phyloP scores from a whole-genome alignment of 2,888 invertebrate genomes.

The Himalopsyche anomala region DNA sequence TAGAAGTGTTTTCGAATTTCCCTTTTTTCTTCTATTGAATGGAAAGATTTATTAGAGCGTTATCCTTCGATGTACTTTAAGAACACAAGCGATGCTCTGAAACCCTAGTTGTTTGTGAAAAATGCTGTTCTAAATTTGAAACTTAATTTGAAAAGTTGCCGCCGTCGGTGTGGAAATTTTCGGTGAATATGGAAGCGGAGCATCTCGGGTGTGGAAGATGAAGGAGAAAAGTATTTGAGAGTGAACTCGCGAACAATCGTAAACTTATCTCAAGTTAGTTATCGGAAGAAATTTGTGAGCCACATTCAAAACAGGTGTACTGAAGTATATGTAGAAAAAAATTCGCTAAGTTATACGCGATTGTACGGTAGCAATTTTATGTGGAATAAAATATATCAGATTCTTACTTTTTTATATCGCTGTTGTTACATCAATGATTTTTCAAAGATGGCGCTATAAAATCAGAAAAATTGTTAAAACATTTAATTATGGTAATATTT shows the following conservation, averaged over 20 bases:
- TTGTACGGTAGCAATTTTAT: too few species aligned
- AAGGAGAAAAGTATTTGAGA: conserved; percentile 52
- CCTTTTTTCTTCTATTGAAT: too few species aligned
- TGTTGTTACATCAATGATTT: too few species aligned
- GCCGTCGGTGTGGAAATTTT: conserved; percentile 35
- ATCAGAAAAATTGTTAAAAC: too few species aligned
- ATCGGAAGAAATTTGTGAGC: conserved; percentile 22
- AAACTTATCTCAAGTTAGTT: conserved; percentile 53
- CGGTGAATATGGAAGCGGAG: not conserved
- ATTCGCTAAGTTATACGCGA: not conserved
- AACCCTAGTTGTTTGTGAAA: conserved; percentile 9
- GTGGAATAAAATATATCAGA: too few species aligned
- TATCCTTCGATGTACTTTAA: not conserved
- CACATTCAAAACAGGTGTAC: conserved; percentile 4
- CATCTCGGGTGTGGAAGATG: not conserved
- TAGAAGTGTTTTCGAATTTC: too few species aligned
- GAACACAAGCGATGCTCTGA: not conserved
- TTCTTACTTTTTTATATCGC: too few species aligned
- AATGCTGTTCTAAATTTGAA: conserved; percentile 35
- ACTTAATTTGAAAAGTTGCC: conserved; percentile 58
- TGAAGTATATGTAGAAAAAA: not conserved
- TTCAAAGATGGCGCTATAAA: too few species aligned
- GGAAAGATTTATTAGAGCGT: not conserved
- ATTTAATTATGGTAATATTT: too few species aligned
- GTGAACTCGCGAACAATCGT: conserved; percentile 52